A percentile compares a stretch with the other conserved stretches of the same genome.
Conservation (phyloP, 2,113 vertebrate species). For the Clarias magur region DNA sequence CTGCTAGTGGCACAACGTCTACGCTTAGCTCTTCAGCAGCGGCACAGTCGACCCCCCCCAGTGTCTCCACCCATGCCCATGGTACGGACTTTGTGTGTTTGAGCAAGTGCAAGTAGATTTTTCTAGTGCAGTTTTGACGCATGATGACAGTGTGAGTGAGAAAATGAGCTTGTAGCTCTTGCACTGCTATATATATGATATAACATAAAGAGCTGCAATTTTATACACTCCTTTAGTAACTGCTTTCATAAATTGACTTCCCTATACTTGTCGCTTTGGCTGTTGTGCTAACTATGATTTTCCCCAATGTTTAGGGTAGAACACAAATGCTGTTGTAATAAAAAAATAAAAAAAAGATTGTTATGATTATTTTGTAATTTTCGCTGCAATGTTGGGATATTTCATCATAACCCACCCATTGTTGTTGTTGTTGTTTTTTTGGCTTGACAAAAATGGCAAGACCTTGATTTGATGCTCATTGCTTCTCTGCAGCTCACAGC, state of each 20-base stretch:
- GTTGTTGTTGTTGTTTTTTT: background rate
- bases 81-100: constrained; percentile 53
- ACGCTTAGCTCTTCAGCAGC: constrained; percentile 39
- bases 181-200: constrained; percentile 57
- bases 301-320: constrained; percentile 72
- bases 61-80: constrained; percentile 29
- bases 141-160: constrained; percentile 55
- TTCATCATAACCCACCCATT: background rate
- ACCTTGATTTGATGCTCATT: background rate
- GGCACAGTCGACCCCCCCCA: constrained; percentile 12
- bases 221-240: constrained; percentile 67
- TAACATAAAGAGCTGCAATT: constrained; percentile 63
- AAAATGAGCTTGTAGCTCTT: constrained; percentile 61
- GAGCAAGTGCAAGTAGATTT: constrained; percentile 52
- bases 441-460: background rate
- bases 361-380: constrained; percentile 60
- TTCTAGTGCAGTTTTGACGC: constrained; percentile 50
- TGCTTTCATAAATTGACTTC: constrained; percentile 67
- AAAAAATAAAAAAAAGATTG: constrained; percentile 61
- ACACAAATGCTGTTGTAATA: constrained; percentile 73
- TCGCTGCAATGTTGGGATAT: constrained; percentile 28
- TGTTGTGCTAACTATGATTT: constrained; percentile 75
- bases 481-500: background rate
- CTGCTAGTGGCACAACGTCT: constrained; percentile 29
- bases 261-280: constrained; percentile 69